phyloP scores from a whole-genome alignment of 2,888 invertebrate species.

The Automeris io region DNA sequence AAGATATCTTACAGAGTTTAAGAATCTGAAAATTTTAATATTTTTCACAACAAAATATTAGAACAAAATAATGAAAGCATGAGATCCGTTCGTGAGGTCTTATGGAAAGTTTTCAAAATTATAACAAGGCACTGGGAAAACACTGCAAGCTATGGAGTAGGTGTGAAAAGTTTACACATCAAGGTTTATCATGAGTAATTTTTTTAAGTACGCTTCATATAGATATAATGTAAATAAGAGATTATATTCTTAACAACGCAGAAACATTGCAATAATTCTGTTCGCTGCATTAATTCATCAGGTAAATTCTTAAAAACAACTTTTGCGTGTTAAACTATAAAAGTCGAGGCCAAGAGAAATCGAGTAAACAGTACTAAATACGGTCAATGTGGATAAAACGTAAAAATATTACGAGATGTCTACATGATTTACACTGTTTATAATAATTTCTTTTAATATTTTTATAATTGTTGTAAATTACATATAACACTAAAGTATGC shows the following conservation, averaged over 20 bases:
- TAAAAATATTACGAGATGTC: constrained; percentile 8
- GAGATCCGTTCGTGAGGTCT: constrained; percentile 40
- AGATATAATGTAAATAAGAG: not conserved
- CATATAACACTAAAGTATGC: too few relatives aligned
- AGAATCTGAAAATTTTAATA: not conserved
- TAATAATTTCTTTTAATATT: too few relatives aligned
- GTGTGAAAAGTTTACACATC: constrained; percentile 2
- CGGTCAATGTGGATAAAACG: constrained; percentile 8
- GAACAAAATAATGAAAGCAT: constrained; percentile 5
- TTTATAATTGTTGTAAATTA: too few relatives aligned
- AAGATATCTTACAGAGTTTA: not conserved
- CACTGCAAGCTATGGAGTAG: constrained; percentile 1
- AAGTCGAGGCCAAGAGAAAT: constrained; percentile 67
- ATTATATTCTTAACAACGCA: not conserved
- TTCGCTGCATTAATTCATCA: constrained; percentile 11
- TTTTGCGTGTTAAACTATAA: constrained; percentile 40
- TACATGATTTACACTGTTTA: not conserved
- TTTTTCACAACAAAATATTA: not conserved
- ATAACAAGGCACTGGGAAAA: constrained; percentile 15
- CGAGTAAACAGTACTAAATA: constrained; percentile 25
- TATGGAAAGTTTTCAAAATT: constrained; percentile 51
- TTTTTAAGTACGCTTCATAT: too few relatives aligned
- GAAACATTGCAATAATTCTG: not conserved
- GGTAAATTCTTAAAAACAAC: constrained; percentile 41
- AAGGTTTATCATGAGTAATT: too few relatives aligned